Percentiles rank a stretch among this genome's conserved stretches.
Conservation (phyloP, 2,797 vertebrate genomes). For the Aplochiton taeniatus region DNA sequence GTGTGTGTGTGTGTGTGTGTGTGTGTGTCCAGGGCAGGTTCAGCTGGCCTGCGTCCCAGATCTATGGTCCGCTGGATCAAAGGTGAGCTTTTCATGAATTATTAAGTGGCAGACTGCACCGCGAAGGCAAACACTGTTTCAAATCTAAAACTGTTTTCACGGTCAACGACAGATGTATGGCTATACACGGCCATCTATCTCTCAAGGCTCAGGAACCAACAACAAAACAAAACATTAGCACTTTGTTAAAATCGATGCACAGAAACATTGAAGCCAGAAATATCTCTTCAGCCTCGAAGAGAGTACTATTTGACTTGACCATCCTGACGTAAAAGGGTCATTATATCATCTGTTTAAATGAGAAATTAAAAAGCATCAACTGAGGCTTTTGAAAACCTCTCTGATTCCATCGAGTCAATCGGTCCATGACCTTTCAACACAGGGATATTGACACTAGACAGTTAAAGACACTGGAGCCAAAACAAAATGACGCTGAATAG, state of each 20-base stretch:
- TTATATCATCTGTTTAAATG: no score
- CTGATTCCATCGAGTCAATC: no score
- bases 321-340: neutral
- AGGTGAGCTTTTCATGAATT: slow-evolving; percentile 47
- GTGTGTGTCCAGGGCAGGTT: slow-evolving; percentile 1
- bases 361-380: no score
- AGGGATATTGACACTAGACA: neutral
- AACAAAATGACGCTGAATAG: slow-evolving; percentile 11
- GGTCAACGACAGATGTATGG: slow-evolving; percentile 35
- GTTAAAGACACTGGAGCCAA: slow-evolving; percentile 25
- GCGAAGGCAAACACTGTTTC: slow-evolving; percentile 34
- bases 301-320: neutral
- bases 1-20: slow-evolving; percentile 27
- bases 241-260: slow-evolving; percentile 23
- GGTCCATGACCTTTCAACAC: no score
- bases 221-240: slow-evolving; percentile 30
- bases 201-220: slow-evolving; percentile 17
- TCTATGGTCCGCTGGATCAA: slow-evolving; percentile 37
- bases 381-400: no score
- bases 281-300: neutral
- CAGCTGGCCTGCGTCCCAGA: slow-evolving; percentile 10
- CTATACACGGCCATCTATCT: slow-evolving; percentile 13
- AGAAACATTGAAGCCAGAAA: neutral
- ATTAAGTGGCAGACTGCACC: slow-evolving; percentile 42
- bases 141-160: slow-evolving; percentile 37